A percentile compares a stretch with the other conserved stretches of the same genome.
Conservation (phyloP, 1,140 invertebrate genomes). For the Venturia canescens region DNA sequence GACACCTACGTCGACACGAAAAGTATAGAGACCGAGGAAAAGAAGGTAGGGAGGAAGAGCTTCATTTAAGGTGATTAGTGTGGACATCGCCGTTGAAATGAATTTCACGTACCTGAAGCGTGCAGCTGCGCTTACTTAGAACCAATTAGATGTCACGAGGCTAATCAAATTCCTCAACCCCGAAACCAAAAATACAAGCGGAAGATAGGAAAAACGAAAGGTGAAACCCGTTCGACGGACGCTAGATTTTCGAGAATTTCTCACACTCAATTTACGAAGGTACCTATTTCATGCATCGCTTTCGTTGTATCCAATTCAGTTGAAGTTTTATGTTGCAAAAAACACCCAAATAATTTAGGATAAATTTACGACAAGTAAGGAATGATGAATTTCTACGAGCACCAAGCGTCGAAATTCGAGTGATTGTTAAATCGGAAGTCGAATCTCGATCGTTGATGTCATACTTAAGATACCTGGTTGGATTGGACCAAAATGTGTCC, state of each 20-base stretch:
- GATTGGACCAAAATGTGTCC: no score
- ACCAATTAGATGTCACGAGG: slow-evolving; percentile 39
- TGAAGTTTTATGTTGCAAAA: no score
- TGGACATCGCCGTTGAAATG: slow-evolving; percentile 37
- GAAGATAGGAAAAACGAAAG: neutral
- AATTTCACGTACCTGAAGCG: slow-evolving; percentile 31
- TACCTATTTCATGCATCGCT: neutral
- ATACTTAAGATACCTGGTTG: neutral
- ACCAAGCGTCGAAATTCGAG: no score
- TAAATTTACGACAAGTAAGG: no score
- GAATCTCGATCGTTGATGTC: no score
- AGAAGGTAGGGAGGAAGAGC: neutral
- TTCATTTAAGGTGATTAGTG: slow-evolving; percentile 38
- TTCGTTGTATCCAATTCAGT: neutral
- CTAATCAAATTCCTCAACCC: slow-evolving; percentile 14
- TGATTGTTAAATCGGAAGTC: no score
- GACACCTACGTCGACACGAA: slow-evolving; percentile 4
- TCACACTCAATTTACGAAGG: slow-evolving; percentile 18
- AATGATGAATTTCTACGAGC: no score
- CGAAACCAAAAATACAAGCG: slow-evolving; percentile 13
- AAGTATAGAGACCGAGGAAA: neutral
- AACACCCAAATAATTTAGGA: no score
- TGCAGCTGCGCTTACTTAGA: slow-evolving; percentile 17
- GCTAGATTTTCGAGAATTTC: slow-evolving; percentile 10
- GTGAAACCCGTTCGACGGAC: neutral